phyloP scores from a whole-genome alignment of 2,113 vertebrate species.

The Muscicapa adusta region DNA sequence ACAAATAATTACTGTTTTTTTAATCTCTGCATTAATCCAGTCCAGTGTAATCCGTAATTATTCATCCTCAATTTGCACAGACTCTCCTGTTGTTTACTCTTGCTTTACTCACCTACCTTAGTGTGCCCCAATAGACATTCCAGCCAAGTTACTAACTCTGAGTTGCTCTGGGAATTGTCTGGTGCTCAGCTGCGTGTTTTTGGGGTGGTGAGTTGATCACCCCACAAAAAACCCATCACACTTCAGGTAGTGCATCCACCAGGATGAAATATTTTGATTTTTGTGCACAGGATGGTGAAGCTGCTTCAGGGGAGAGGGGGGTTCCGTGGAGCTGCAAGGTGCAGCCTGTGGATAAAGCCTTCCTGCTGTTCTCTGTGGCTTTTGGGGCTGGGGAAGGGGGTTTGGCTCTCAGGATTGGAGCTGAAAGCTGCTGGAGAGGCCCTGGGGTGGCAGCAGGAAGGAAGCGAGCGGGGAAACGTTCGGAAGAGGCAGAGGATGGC shows the following conservation, averaged over 20 bases:
- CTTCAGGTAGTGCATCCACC: accelerated
- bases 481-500: background rate
- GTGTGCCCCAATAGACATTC: background rate
- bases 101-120: background rate
- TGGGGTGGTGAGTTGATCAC: background rate
- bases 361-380: background rate
- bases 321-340: background rate
- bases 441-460: background rate
- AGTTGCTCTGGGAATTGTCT: too few species aligned
- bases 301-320: background rate
- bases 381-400: accelerated
- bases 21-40: background rate
- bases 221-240: background rate
- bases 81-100: background rate
- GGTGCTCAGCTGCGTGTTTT: accelerated
- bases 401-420: accelerated
- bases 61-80: background rate
- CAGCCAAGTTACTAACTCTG: background rate
- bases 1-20: background rate
- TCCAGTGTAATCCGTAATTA: background rate
- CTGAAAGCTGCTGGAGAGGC: background rate
- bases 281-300: background rate
- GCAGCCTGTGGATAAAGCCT: background rate
- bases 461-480: background rate
- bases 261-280: background rate